phyloP scores from a whole-genome alignment of 2,797 vertebrate genomes.

The Buphagus erythrorhynchus region DNA sequence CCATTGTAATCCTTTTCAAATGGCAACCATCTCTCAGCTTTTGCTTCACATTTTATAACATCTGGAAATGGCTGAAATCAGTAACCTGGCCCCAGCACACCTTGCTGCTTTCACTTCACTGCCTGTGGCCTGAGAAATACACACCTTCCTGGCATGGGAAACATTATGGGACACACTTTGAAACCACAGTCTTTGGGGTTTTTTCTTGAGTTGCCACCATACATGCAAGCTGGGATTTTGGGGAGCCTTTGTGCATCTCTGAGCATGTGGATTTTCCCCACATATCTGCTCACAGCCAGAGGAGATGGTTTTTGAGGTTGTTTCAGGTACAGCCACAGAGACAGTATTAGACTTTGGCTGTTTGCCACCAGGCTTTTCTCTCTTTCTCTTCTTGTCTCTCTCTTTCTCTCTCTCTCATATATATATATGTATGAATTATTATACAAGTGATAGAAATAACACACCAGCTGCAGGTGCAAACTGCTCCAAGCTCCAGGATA shows the following conservation, averaged over 20 bases:
- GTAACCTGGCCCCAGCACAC: background rate
- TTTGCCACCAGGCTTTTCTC: background rate
- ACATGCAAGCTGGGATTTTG: background rate
- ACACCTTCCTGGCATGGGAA: background rate
- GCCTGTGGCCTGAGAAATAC: rapidly evolving
- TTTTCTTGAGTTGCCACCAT: background rate
- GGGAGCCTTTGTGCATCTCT: background rate
- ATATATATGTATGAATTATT: background rate
- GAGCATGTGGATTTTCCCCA: background rate
- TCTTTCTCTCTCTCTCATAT: background rate
- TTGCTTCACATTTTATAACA: background rate
- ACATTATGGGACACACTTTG: background rate
- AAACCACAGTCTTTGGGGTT: background rate
- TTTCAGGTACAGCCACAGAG: background rate
- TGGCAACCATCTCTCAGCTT: background rate
- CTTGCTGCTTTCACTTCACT: background rate
- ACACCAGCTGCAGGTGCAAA: background rate
- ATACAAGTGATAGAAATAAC: background rate
- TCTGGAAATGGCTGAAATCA: background rate
- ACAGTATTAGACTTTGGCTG: background rate
- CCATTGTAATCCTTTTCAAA: background rate
- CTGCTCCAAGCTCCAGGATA: background rate
- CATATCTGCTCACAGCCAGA: background rate
- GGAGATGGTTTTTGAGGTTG: background rate
- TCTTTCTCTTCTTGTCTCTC: background rate